Conservation (phyloP, 2,888 invertebrate species). For the Luffia ferchaultella region DNA sequence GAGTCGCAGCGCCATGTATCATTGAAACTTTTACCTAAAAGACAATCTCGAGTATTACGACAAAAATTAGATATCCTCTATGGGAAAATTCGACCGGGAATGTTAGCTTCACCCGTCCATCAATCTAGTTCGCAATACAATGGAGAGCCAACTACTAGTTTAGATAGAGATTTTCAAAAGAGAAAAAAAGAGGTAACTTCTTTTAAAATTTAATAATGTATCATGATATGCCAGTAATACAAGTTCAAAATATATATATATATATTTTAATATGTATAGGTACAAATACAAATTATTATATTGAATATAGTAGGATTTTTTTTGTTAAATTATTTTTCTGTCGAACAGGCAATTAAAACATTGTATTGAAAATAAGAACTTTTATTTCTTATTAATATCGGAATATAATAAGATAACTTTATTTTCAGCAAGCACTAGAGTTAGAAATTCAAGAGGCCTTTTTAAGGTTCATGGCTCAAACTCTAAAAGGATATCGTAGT, state of each 20-base stretch:
- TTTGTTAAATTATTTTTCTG: too few species aligned
- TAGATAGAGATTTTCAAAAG: constrained; percentile 84
- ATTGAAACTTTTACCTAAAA: constrained; percentile 84
- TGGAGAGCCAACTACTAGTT: constrained; percentile 70
- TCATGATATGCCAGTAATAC: background rate
- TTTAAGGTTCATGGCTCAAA: constrained; percentile 92
- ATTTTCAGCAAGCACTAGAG: constrained; percentile 80
- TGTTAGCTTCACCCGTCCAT: constrained; percentile 52
- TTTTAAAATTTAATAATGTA: background rate
- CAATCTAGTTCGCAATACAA: constrained; percentile 47
- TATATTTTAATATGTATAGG: too few species aligned
- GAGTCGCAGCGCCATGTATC: constrained; percentile 87
- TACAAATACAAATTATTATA: too few species aligned
- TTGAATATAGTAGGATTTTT: too few species aligned
- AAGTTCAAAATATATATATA: background rate
- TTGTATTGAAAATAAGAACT: background rate
- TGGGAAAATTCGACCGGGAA: constrained; percentile 63
- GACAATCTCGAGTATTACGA: constrained; percentile 82
- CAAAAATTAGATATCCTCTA: constrained; percentile 81
- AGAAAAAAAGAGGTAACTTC: constrained; percentile 78
- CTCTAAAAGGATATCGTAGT: constrained; percentile 88
- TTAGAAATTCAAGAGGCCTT: constrained; percentile 97
- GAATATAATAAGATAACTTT: background rate
- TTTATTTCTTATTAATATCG: background rate
- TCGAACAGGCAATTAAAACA: too few species aligned